A percentile compares a stretch with the other conserved stretches of the same genome.
phyloP scores from a whole-genome alignment of 2,888 invertebrate genomes.

The Lacanobia wlatinum region DNA sequence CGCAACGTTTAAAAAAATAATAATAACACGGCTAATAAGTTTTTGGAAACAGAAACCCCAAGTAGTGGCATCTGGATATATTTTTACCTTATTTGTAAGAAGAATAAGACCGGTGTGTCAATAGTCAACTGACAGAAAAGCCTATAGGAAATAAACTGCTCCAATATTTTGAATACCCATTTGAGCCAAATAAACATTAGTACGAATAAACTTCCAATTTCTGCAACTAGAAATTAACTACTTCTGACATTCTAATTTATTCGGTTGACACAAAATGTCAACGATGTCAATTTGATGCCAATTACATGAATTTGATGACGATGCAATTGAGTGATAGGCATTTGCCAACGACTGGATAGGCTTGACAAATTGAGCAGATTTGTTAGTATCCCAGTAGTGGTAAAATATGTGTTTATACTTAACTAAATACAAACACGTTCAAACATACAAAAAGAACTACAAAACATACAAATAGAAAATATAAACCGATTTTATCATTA shows the following conservation, averaged over 20 bases:
- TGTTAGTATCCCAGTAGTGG: neutral
- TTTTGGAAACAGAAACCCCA: neutral
- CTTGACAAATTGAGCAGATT: slow-evolving; percentile 17
- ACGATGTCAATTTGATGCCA: slow-evolving; percentile 51
- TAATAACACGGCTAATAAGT: neutral
- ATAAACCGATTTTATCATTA: too few relatives aligned
- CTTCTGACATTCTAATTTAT: slow-evolving; percentile 59
- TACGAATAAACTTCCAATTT: neutral
- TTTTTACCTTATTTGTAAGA: neutral
- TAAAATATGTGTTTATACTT: neutral
- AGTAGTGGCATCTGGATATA: neutral
- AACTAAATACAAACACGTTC: too few relatives aligned
- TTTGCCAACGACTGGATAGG: slow-evolving; percentile 36
- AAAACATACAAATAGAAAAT: too few relatives aligned
- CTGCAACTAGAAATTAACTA: slow-evolving; percentile 15
- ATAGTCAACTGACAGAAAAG: neutral
- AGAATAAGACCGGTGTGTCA: neutral
- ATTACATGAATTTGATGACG: slow-evolving; percentile 35
- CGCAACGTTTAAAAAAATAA: too few relatives aligned
- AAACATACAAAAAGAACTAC: too few relatives aligned
- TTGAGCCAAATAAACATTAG: neutral
- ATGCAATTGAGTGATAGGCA: slow-evolving; percentile 46
- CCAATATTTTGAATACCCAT: neutral
- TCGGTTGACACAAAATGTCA: slow-evolving; percentile 58
- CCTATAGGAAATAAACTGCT: neutral